Conservation (phyloP, 2,888 invertebrate species). For the Meandrusa payeni region DNA sequence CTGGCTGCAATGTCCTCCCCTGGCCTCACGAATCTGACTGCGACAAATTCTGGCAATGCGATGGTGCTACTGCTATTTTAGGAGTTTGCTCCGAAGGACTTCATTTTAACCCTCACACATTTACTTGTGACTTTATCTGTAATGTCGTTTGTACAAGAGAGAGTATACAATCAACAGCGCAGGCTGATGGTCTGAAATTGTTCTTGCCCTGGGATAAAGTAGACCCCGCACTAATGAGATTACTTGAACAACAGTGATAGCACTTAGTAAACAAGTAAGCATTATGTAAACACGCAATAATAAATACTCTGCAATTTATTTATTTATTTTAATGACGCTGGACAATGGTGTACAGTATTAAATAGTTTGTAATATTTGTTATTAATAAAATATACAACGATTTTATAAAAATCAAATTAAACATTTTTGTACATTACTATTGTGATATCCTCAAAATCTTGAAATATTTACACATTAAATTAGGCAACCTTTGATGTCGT, state of each 20-base stretch:
- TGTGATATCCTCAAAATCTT: too few relatives aligned
- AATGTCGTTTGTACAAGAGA: conserved; percentile 49
- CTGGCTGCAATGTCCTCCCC: conserved; percentile 50
- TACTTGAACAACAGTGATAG: neutral
- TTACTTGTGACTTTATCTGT: conserved; percentile 58
- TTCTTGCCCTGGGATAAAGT: conserved; percentile 52
- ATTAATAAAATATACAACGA: too few relatives aligned
- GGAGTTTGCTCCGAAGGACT: conserved; percentile 57
- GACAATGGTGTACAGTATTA: conserved; percentile 15
- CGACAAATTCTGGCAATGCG: conserved; percentile 63
- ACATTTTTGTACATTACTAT: too few relatives aligned
- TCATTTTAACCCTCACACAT: conserved; percentile 51
- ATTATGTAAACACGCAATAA: neutral
- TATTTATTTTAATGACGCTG: conserved; percentile 3
- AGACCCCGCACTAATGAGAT: conserved; percentile 27
- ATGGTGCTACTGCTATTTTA: conserved; percentile 39
- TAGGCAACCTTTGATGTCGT: too few relatives aligned
- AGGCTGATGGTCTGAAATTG: conserved; percentile 42
- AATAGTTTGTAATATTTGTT: conserved; percentile 9
- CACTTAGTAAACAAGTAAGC: neutral
- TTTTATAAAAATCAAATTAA: too few relatives aligned
- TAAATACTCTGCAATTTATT: conserved; percentile 1
- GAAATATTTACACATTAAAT: too few relatives aligned
- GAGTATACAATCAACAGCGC: conserved; percentile 36
- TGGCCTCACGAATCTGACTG: conserved; percentile 62